These are phyloP conservation scores for Rachycentron canadum DNA, from an alignment of 2,797 vertebrate species.

Conservation along the genomic window DNA sequence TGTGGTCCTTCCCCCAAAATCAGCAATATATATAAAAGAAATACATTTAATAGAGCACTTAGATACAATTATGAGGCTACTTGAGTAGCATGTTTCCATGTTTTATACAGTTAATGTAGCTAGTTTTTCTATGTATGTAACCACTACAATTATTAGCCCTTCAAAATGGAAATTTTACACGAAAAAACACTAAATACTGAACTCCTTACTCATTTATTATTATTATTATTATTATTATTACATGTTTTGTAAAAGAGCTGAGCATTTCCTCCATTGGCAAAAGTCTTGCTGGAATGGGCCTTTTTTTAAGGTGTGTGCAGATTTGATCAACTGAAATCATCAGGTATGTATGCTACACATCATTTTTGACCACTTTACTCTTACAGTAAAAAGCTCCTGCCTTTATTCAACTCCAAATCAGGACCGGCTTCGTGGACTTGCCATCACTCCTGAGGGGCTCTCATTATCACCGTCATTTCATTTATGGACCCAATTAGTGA, in stretches of 20 bases:
- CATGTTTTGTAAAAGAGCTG: not conserved
- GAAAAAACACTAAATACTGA: not conserved
- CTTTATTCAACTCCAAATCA: constrained; percentile 41
- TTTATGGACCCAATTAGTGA: constrained; percentile 94
- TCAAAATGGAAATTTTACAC: no score
- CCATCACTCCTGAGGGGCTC: constrained; percentile 86
- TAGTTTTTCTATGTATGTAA: not conserved
- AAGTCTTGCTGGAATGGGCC: not conserved
- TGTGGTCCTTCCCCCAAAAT: not conserved
- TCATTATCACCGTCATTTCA: constrained; percentile 77
- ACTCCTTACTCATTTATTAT: no score
- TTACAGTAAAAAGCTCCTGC: not conserved
- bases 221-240: not conserved
- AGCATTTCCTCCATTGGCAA: not conserved
- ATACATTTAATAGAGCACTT: not conserved
- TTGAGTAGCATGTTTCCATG: not conserved
- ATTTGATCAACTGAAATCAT: not conserved
- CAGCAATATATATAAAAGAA: no score
- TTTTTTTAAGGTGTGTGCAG: not conserved
- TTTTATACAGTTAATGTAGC: not conserved
- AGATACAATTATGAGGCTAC: not conserved
- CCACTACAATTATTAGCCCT: not conserved
- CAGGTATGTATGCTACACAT: not conserved
- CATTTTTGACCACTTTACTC: constrained; percentile 10
- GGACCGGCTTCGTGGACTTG: constrained; percentile 40